Percentiles rank a stretch among this genome's conserved stretches.
Conservation (phyloP, 2,113 vertebrate species). For the Dicerorhinus sumatrensis region DNA sequence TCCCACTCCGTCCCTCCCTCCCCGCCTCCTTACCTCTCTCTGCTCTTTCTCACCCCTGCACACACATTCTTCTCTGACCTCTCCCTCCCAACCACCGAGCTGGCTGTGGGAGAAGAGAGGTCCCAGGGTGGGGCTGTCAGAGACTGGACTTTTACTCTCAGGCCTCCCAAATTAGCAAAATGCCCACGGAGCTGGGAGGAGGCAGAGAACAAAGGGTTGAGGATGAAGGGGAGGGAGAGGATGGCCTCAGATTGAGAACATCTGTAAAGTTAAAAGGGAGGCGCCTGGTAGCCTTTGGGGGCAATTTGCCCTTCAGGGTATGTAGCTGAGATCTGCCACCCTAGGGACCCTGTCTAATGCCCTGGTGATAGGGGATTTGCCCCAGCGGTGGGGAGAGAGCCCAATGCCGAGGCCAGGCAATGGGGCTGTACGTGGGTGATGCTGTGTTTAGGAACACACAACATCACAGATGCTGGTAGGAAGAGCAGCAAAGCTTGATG, state of each 20-base stretch:
- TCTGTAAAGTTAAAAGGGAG: neutral
- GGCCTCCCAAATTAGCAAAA: neutral
- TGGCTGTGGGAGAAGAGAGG: neutral
- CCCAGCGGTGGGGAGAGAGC: neutral
- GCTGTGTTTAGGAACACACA: neutral
- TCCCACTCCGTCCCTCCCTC: neutral
- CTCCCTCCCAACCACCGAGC: neutral
- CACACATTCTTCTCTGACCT: neutral
- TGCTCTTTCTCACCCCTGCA: neutral
- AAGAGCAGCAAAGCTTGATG: neutral
- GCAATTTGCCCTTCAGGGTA: neutral
- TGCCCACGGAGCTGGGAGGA: rapidly evolving
- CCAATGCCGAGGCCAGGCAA: neutral
- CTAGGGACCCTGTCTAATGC: neutral
- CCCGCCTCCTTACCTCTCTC: neutral
- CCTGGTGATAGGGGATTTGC: neutral
- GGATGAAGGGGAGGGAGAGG: neutral
- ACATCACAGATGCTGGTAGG: neutral
- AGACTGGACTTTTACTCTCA: neutral
- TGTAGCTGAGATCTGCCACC: neutral
- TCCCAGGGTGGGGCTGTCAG: no score
- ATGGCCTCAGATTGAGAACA: neutral
- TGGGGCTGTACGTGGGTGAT: neutral
- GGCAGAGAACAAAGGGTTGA: neutral
- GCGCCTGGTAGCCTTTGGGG: neutral